phyloP scores from a whole-genome alignment of 2,797 vertebrate species.

The Lophura swinhoii region DNA sequence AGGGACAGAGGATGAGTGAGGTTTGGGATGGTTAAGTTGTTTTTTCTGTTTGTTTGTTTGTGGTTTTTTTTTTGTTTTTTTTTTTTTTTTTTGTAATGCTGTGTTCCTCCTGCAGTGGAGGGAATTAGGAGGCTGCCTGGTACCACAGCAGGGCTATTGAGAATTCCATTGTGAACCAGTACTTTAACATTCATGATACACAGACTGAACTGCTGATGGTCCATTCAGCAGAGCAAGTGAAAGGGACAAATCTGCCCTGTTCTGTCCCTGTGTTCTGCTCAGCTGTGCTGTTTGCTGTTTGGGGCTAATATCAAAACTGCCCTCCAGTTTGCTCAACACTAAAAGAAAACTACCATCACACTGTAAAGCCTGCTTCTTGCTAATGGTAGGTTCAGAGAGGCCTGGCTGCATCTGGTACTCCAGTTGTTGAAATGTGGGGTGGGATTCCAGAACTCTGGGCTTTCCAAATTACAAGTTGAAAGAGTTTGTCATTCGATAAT shows the following conservation, averaged over 20 bases:
- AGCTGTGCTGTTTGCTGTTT: not conserved
- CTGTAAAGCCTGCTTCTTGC: not conserved
- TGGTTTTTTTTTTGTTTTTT: not conserved
- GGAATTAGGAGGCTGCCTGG: constrained; percentile 26
- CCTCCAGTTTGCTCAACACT: not conserved
- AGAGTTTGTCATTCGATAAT: constrained; percentile 32
- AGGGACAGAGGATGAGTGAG: not conserved
- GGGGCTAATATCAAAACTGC: not conserved
- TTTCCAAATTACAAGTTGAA: constrained; percentile 32
- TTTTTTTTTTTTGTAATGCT: not conserved
- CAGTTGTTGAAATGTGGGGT: not conserved
- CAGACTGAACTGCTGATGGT: constrained; percentile 23
- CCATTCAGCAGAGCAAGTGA: constrained; percentile 37
- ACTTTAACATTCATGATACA: constrained; percentile 44
- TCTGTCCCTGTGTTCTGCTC: constrained; percentile 30
- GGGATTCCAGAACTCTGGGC: not conserved
- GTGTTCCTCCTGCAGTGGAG: not conserved
- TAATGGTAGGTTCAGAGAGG: not conserved
- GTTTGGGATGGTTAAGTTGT: not conserved
- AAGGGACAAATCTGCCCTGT: constrained; percentile 12
- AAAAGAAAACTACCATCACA: not conserved
- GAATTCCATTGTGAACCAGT: constrained; percentile 1
- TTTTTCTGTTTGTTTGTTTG: not conserved
- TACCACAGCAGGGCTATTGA: constrained; percentile 39
- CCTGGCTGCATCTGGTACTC: not conserved